Base-by-base conservation (phyloP, 2,113 vertebrate genomes). In the Octodon degus region DNA sequence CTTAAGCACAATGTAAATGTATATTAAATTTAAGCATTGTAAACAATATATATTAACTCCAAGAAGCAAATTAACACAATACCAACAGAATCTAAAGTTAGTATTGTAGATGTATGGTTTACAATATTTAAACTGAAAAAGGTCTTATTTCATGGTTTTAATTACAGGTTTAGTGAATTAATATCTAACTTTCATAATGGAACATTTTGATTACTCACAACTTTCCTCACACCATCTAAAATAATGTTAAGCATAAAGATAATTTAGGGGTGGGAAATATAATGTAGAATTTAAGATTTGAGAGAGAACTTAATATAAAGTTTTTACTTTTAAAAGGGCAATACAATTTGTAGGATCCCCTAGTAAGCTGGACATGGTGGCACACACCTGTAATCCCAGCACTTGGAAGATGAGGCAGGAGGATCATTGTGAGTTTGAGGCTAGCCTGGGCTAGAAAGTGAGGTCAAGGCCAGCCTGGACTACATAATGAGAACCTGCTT, bases 191-290 rank as follows among this genome's bases (percentile, higher is more conserved):
- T 93, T 84, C 63, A 96, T 27, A 86, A 82, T 34, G 74, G 72
- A 90, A 89, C 27, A 86, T 53, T 96, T 89, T 70, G 25, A 27
- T 50, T 79, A 50, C 17, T 95, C 40, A 91, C 0, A 85, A 89
- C 43, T 72, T 91, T 95, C 40, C 63, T 95, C 55, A 94, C 8
- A 83, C 43, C 95, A 84, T 86, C 65, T 37, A 95, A 96, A 43
- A 82, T 30, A 95, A 93, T 63, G 32, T n/a, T 92, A 87, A 93
- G 27, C 40, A 89, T 89, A 94, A 97, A 93, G 30, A 37, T 90
- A 94, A 77, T 22, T 25, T 50, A 82, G 53, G 47, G 47, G 4
- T 72, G 13, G 9, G n/a, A 93, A 96, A 94, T 84, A 83, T 37
- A 88, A 81, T 70, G 53, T 20, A 95, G 17, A 94, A 91, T 84